Conservation (phyloP, 1,140 invertebrate species). For the Calosoma granatense region DNA sequence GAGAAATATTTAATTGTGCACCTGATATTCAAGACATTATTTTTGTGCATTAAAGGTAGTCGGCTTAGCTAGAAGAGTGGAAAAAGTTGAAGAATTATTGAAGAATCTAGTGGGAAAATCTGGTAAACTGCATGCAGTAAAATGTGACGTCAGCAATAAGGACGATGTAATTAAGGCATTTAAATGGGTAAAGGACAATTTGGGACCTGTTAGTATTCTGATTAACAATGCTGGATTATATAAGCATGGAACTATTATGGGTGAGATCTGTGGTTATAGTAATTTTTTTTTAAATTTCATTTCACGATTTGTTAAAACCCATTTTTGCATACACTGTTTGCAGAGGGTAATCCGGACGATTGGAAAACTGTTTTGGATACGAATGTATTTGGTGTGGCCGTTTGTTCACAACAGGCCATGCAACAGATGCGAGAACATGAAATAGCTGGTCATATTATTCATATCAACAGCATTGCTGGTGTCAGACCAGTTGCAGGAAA, state of each 20-base stretch:
- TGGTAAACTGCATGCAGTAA: slow-evolving; percentile 30
- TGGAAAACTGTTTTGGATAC: not conserved
- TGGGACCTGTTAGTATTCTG: slow-evolving; percentile 50
- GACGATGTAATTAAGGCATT: slow-evolving; percentile 52
- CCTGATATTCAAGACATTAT: no score
- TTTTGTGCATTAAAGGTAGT: slow-evolving; percentile 43
- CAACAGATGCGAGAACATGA: slow-evolving; percentile 21
- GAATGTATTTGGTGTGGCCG: slow-evolving; percentile 32
- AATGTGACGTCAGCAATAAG: slow-evolving; percentile 55
- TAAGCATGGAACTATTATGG: not conserved
- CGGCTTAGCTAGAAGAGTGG: slow-evolving; percentile 53
- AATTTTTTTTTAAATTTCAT: not conserved
- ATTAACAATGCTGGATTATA: slow-evolving; percentile 51
- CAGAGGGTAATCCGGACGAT: slow-evolving; percentile 10
- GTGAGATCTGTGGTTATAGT: not conserved
- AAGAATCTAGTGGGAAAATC: slow-evolving; percentile 12
- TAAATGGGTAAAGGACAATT: slow-evolving; percentile 40
- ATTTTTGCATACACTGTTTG: not conserved
- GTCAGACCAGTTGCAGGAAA: slow-evolving; percentile 22
- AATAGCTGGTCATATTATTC: slow-evolving; percentile 14
- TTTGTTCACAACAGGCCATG: slow-evolving; percentile 43
- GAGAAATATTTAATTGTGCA: no score
- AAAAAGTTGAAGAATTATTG: slow-evolving; percentile 39
- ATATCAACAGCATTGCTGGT: slow-evolving; percentile 25
- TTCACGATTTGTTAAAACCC: not conserved